phyloP scores from a whole-genome alignment of 1,140 invertebrate species.

The Eumaeus atala region DNA sequence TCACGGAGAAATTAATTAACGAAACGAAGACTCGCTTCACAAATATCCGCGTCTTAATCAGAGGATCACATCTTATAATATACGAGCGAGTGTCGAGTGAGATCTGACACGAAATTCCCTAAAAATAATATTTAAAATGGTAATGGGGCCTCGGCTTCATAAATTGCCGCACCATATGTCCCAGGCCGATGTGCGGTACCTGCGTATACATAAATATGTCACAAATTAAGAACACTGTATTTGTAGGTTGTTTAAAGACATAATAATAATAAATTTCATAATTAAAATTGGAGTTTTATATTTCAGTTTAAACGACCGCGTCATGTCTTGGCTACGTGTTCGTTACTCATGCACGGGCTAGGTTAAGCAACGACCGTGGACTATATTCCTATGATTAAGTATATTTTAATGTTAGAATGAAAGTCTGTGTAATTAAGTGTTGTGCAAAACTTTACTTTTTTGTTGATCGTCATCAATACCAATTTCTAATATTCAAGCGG shows the following conservation, averaged over 20 bases:
- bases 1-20: constrained; percentile 50
- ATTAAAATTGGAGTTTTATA: too few species aligned
- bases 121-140: constrained; percentile 75
- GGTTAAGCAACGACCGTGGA: too few species aligned
- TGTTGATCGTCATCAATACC: too few species aligned
- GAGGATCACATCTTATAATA: constrained; percentile 70
- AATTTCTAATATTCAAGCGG: too few species aligned
- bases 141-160: constrained; percentile 69
- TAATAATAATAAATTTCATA: too few species aligned
- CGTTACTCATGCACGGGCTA: too few species aligned
- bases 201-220: constrained; percentile 73
- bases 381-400: too few species aligned
- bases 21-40: constrained; percentile 42
- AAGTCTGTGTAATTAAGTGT: too few species aligned
- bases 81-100: constrained; percentile 65
- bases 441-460: too few species aligned
- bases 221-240: constrained; percentile 48
- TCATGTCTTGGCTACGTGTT: too few species aligned
- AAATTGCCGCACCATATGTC: constrained; percentile 72
- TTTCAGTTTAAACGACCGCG: too few species aligned
- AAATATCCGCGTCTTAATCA: constrained; percentile 67
- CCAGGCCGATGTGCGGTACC: constrained; percentile 38
- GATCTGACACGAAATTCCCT: constrained; percentile 73
- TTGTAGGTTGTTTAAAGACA: background rate
- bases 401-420: too few species aligned